Conservation (phyloP, 2,888 invertebrate genomes). For the Stictocephala bisonia region DNA sequence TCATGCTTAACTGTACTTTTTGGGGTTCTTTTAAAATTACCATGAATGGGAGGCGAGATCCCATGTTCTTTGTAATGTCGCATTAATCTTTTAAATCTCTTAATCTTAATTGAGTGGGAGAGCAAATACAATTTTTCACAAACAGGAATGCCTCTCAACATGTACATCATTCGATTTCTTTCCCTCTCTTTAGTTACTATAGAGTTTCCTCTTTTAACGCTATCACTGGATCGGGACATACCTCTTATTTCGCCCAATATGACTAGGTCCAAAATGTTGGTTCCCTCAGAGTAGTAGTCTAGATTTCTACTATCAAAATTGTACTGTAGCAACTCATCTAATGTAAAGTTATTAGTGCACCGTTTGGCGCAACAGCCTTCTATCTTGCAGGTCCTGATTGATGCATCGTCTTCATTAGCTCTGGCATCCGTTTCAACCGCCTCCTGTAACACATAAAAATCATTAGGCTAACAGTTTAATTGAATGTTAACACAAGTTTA, state of each 20-base stretch:
- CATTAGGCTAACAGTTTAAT: slow-evolving; percentile 19
- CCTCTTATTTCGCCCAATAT: slow-evolving; percentile 6
- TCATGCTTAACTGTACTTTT: no score
- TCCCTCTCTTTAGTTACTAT: slow-evolving; percentile 6
- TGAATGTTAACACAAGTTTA: slow-evolving; percentile 14
- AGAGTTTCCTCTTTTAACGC: slow-evolving; percentile 25
- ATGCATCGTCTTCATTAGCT: slow-evolving; percentile 22
- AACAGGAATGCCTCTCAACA: no score
- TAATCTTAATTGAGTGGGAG: no score
- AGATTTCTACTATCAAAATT: slow-evolving; percentile 31
- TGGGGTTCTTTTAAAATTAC: no score
- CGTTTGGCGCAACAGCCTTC: slow-evolving; percentile 28
- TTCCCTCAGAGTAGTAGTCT: slow-evolving; percentile 23
- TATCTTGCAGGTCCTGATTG: slow-evolving; percentile 26
- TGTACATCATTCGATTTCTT: slow-evolving; percentile 19
- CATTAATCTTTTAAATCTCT: no score
- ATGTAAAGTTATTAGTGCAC: slow-evolving; percentile 14
- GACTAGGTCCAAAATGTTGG: slow-evolving; percentile 23
- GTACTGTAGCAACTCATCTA: slow-evolving; percentile 20
- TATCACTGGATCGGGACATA: slow-evolving; percentile 21
- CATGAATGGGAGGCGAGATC: no score
- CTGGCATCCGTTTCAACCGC: slow-evolving; percentile 22
- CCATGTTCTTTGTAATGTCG: no score
- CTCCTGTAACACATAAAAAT: slow-evolving; percentile 12
- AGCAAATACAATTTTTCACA: no score